phyloP scores from a whole-genome alignment of 2,888 invertebrate genomes.

The Campoplex capitator region DNA sequence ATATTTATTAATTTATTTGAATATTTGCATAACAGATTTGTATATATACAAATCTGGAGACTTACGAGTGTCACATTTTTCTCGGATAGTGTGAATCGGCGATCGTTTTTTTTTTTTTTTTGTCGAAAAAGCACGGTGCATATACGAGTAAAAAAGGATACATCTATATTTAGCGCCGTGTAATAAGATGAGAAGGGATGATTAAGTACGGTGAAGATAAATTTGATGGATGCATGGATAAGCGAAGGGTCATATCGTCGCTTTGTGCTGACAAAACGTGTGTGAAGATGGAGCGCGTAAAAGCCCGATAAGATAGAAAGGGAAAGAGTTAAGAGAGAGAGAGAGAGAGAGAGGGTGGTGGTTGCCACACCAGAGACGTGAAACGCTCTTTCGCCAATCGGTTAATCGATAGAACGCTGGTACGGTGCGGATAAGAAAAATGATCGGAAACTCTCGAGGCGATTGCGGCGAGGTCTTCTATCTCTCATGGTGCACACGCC shows the following conservation, averaged over 20 bases:
- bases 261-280: constrained; percentile 52
- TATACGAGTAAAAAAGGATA: background rate
- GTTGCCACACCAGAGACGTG: constrained; percentile 31
- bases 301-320: constrained; percentile 24
- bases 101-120: background rate
- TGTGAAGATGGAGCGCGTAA: constrained; percentile 22
- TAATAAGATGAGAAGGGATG: constrained; percentile 46
- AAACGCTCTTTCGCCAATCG: constrained; percentile 51
- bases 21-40: no score
- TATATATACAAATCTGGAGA: background rate
- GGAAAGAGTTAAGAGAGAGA: background rate
- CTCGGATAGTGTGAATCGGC: background rate
- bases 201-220: constrained; percentile 66
- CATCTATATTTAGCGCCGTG: background rate
- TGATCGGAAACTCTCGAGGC: constrained; percentile 67
- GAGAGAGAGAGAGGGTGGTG: background rate
- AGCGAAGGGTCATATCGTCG: constrained; percentile 65
- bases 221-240: constrained; percentile 71
- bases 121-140: no score
- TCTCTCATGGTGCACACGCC: constrained; percentile 49
- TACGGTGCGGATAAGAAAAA: constrained; percentile 68
- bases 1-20: no score
- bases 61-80: background rate
- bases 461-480: constrained; percentile 54
- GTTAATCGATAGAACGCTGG: constrained; percentile 68